Base-by-base conservation (phyloP, 2,888 invertebrate genomes). In the Ptychoptera contaminata region DNA sequence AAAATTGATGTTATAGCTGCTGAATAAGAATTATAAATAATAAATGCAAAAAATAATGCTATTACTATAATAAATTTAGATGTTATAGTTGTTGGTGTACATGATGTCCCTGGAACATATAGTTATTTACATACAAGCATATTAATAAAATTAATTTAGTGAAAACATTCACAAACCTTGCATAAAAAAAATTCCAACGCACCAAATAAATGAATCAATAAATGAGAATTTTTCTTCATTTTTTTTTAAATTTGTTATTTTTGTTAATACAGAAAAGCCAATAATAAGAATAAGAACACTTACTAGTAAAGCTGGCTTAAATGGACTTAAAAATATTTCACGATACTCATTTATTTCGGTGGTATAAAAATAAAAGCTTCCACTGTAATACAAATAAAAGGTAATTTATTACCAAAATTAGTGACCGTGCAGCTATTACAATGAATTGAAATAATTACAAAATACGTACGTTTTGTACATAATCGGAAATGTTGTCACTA, bases 1-100 rank as follows among this genome's bases (percentile, higher is more conserved):
- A 78, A 58, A 37, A 77, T 74, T 0, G 78, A 77, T 0, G 77
- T 78, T 42, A 78, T 77, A 52, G 76, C 77, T 1, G 77, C 77
- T 0, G 77, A 76, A 52, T 77, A 78, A 0, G 77, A 71, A 53
- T 76, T 78, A 56, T 76, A 77, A 7, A 71, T 76, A 8, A 78
- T 69, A 46, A 77, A 62, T 1, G 75, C 73, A 52, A 77, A 77
- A 6, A 74, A 59, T 29, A 78, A 56, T 45, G 73, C 72, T 1
- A 70, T 69, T 14, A 77, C 65, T 2, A 77, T 62, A 4, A 76
- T 62, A 2, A 74, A 61, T 54, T 74, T 75, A 1, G 74, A 74
- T 1, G 77, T 70, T 1, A 70, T 65, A 12, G 65, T 71, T 2
- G 62, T 61, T 0, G 77, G 75, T 2, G 67, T 72, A 71, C 73